Conservation (phyloP, 2,797 vertebrate genomes). For the Gymnopithys bicolor region DNA sequence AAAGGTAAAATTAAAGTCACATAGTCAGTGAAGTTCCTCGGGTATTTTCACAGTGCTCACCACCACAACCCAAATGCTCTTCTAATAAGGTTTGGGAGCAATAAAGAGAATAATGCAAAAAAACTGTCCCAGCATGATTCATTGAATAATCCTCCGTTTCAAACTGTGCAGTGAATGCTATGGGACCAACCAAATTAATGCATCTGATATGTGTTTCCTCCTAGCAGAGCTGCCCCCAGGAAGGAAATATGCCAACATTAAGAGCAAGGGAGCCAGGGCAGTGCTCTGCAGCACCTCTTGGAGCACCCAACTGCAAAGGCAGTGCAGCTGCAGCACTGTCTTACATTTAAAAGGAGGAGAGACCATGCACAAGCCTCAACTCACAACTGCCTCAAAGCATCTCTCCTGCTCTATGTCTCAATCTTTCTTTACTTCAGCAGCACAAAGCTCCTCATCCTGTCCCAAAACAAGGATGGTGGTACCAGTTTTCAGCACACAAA, state of each 20-base stretch:
- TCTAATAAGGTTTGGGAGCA: not conserved
- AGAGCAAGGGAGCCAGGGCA: not conserved
- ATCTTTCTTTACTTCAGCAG: not conserved
- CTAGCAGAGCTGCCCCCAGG: not conserved
- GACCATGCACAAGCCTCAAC: not conserved
- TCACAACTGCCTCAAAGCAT: not conserved
- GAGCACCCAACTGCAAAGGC: not conserved
- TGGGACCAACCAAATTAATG: rapidly evolving
- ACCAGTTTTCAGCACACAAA: not conserved
- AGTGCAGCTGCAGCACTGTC: rapidly evolving
- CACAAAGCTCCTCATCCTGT: not conserved
- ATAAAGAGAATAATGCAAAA: not conserved
- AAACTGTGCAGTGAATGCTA: not conserved
- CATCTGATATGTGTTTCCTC: not conserved
- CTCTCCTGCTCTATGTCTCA: rapidly evolving
- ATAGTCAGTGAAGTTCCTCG: not conserved
- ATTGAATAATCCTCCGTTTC: not conserved
- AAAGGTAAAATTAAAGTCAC: not conserved
- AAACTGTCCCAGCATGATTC: rapidly evolving
- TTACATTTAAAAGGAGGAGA: not conserved
- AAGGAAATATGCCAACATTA: rapidly evolving
- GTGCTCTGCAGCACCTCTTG: not conserved
- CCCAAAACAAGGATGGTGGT: not conserved
- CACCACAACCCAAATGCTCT: not conserved
- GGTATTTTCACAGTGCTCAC: not conserved